Evolutionary conservation across 1,140 invertebrate genomes (phyloP), one percentile per base, ranked within the genome.

Genomic region (Heliothis subflexa): DNA sequence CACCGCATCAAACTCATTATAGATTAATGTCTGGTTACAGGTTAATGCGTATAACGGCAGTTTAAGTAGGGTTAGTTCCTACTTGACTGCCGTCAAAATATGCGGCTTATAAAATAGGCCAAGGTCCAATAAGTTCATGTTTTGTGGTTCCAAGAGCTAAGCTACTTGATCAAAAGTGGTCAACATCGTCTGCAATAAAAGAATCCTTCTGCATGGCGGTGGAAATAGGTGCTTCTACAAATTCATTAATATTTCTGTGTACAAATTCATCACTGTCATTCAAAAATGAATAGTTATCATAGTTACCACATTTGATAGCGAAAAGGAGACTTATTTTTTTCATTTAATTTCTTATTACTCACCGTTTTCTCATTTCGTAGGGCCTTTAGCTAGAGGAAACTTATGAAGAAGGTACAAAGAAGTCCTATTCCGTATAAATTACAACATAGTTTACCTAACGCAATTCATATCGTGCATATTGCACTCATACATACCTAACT

Each of bases 31-130:
- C 21, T n/a, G 62, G 47, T 47, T 2, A 25, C 3, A 50, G 18
- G 25, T 70, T 52, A 70, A 52, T 52, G 4, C 66, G 45, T 70
- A 66, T 52, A 70, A 50, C 66, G 66, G 66, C 13, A 70, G 47
- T 70, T 28, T 70, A 70, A 70, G 62, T 70, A 28, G 47, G n/a
- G 18, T 28, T 16, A 28, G 21, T 28, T 70, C 21, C 25, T 50
- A 47, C 66, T 47, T 47, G 40, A 16, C 40, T 66, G 45, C n/a
- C 12, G 18, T 66, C 3, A 47, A 21, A 47, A 47, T 21, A 47
- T 66, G 16, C 47, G 2, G 40, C 40, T 66, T 47, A 12, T 10
- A 45, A 66, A 21, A 66, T 66, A 18, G 33, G 62, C 21, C 62
- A 66, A 66, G 62, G 62, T 16, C 18, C 12, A 40, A 21, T 10